phyloP scores from a whole-genome alignment of 2,113 vertebrate genomes.

The Barbus barbus region DNA sequence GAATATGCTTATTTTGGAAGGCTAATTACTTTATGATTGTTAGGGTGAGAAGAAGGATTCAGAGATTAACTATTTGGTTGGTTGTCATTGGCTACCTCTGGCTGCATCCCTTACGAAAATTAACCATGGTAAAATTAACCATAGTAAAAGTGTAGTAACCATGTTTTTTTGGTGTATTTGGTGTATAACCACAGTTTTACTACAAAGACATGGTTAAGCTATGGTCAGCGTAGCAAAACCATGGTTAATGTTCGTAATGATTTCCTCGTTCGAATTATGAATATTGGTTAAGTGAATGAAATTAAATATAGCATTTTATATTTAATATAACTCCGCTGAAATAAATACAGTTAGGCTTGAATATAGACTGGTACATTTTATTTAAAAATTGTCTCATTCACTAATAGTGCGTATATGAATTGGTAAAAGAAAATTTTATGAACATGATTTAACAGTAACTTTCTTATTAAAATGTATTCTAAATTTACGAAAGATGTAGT shows the following conservation, averaged over 20 bases:
- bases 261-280: background rate
- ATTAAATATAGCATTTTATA: background rate
- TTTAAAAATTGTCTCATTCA: background rate
- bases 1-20: background rate
- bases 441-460: too few relatives aligned
- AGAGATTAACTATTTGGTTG: background rate
- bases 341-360: background rate
- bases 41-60: background rate
- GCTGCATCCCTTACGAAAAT: background rate
- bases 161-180: too few relatives aligned
- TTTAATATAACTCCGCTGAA: background rate
- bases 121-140: too few relatives aligned
- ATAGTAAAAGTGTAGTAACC: too few relatives aligned
- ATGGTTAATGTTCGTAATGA: too few relatives aligned
- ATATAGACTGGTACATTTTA: background rate
- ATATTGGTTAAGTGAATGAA: background rate
- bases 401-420: background rate
- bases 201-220: too few relatives aligned
- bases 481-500: too few relatives aligned
- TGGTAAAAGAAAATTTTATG: too few relatives aligned
- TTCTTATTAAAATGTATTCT: too few relatives aligned
- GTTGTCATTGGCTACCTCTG: background rate
- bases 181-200: too few relatives aligned
- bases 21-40: background rate
- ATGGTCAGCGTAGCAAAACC: too few relatives aligned